Conservation (phyloP, 2,113 vertebrate genomes). For the Thamnophis sirtalis region DNA sequence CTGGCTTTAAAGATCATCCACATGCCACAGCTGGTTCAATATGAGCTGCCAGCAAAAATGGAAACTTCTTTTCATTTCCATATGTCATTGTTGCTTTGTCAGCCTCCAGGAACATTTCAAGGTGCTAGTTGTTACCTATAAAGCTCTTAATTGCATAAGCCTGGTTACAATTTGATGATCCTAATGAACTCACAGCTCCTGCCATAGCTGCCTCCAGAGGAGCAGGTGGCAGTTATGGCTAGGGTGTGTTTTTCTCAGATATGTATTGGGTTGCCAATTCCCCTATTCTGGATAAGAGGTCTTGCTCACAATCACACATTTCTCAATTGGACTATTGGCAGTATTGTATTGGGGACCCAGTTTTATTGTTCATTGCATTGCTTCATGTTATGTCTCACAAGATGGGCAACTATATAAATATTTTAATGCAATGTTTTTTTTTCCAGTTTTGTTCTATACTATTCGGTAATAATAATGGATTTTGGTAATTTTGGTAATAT, state of each 20-base stretch:
- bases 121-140: not conserved
- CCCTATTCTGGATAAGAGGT: no score
- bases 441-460: not conserved
- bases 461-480: not conserved
- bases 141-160: not conserved
- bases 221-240: not conserved
- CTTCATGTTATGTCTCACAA: no score
- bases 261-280: not conserved
- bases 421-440: no score
- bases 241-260: not conserved
- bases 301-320: no score
- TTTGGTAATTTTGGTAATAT: not conserved
- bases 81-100: not conserved
- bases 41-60: not conserved
- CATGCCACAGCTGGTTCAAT: not conserved
- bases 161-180: not conserved
- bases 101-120: not conserved
- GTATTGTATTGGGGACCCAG: no score
- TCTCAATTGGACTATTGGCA: no score
- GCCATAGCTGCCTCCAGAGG: not conserved
- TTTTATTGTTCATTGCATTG: no score
- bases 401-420: no score
- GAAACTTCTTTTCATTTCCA: not conserved
- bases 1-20: not conserved
- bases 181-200: not conserved